Percentiles rank a stretch among this genome's conserved stretches.
phyloP scores from a whole-genome alignment of 1,140 invertebrate species.

The Ganaspis sp. region DNA sequence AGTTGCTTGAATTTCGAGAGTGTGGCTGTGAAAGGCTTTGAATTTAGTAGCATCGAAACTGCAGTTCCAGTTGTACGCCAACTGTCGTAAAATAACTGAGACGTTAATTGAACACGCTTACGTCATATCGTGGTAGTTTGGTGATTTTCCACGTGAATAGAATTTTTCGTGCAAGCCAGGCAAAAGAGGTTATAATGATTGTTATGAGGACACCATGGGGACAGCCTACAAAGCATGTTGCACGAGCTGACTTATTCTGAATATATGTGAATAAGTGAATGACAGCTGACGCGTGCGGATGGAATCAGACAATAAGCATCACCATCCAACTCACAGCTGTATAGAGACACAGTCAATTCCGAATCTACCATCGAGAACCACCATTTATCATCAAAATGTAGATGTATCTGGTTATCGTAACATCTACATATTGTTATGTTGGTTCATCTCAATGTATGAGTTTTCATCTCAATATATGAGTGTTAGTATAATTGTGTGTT shows the following conservation, averaged over 20 bases:
- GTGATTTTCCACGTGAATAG: background rate
- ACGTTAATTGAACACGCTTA: constrained; percentile 4
- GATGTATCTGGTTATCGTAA: background rate
- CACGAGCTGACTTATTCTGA: constrained; percentile 8
- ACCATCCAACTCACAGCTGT: constrained; percentile 8
- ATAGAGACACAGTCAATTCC: background rate
- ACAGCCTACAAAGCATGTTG: background rate
- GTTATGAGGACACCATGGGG: background rate
- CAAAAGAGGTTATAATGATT: background rate
- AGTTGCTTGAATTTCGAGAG: too few species aligned
- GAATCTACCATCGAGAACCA: background rate
- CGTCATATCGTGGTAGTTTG: background rate
- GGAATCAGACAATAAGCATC: constrained; percentile 13
- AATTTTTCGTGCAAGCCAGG: background rate
- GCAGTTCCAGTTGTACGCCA: too few species aligned
- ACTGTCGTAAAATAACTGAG: background rate
- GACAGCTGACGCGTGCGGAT: constrained; percentile 7
- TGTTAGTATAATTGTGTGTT: too few species aligned
- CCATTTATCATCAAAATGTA: background rate
- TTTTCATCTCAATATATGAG: too few species aligned
- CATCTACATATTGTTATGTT: background rate
- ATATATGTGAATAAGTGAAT: background rate
- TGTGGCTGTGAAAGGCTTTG: too few species aligned
- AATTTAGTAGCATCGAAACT: too few species aligned
- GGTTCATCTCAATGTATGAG: too few species aligned